phyloP scores from a whole-genome alignment of 2,888 invertebrate genomes.

The Podotricha telesiphe region DNA sequence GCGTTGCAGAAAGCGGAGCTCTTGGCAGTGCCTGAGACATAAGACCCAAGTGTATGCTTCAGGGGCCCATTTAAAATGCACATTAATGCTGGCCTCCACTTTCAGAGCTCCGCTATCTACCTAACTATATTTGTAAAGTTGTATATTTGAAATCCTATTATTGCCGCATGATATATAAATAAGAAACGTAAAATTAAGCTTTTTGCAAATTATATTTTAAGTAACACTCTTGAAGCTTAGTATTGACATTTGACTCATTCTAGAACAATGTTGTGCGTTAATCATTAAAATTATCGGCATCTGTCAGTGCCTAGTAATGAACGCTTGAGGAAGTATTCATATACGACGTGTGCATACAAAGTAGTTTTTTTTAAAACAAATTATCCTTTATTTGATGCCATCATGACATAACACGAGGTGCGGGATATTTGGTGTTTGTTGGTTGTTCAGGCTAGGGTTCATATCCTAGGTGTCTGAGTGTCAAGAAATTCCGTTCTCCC shows the following conservation, averaged over 20 bases:
- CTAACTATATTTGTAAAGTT: no score
- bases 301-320: conserved; percentile 25
- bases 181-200: no score
- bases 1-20: no score
- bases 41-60: no score
- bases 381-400: background rate
- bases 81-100: no score
- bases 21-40: no score
- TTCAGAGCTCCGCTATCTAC: no score
- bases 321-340: conserved; percentile 28
- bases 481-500: no score
- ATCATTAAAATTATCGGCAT: conserved; percentile 36
- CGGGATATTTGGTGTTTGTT: background rate
- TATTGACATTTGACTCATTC: conserved; percentile 30
- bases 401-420: background rate
- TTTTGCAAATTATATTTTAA: background rate
- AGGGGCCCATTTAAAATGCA: no score
- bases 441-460: background rate
- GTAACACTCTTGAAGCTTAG: background rate
- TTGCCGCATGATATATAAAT: no score
- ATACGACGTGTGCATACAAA: conserved; percentile 31
- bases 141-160: no score
- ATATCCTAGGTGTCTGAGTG: no score
- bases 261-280: conserved; percentile 32
- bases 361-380: background rate